phyloP scores from a whole-genome alignment of 64 coral and sea anemone species.

The Montipora foliosa region DNA sequence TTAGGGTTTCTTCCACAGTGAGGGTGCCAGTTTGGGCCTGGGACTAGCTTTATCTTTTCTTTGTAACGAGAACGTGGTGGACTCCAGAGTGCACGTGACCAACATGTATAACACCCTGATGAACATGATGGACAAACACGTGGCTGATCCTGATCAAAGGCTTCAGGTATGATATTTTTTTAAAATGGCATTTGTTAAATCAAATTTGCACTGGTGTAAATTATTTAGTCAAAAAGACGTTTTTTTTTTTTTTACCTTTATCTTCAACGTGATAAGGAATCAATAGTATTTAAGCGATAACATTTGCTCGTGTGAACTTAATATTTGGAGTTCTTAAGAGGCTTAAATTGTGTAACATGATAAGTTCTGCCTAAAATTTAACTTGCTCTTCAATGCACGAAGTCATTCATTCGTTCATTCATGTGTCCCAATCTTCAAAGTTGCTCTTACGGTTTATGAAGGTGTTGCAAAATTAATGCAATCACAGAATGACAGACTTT shows the following conservation, averaged over 20 bases:
- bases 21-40: conserved; percentile 79
- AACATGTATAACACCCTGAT: conserved; percentile 79
- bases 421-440: too few relatives aligned
- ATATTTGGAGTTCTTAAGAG: too few relatives aligned
- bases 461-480: too few relatives aligned
- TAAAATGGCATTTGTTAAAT: background rate
- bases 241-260: background rate
- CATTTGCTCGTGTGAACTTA: too few relatives aligned
- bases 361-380: too few relatives aligned
- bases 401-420: too few relatives aligned
- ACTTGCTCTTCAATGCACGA: too few relatives aligned
- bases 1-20: conserved; percentile 25
- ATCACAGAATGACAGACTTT: too few relatives aligned
- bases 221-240: background rate
- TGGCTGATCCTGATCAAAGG: conserved; percentile 64
- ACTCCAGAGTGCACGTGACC: conserved; percentile 85
- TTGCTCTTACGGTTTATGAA: too few relatives aligned
- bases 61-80: conserved; percentile 78
- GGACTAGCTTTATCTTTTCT: conserved; percentile 77
- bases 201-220: background rate
- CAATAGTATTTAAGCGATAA: too few relatives aligned
- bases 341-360: too few relatives aligned
- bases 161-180: conserved; percentile 56
- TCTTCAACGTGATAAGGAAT: too few relatives aligned
- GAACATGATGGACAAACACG: conserved; percentile 48